phyloP scores from a whole-genome alignment of 2,797 vertebrate species.

The Sciurus carolinensis region DNA sequence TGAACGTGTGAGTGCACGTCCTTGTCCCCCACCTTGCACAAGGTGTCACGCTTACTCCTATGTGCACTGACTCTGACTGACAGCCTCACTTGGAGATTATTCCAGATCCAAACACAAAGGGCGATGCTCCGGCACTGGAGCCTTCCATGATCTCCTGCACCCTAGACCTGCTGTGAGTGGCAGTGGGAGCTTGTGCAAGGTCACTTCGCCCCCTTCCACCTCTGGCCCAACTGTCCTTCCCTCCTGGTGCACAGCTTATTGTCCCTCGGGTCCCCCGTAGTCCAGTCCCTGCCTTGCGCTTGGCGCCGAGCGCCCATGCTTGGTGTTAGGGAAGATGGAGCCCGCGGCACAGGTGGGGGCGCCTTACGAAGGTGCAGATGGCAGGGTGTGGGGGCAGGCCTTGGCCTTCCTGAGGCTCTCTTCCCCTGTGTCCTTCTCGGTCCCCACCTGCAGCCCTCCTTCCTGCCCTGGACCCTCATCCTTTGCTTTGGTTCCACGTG shows the following conservation, averaged over 20 bases:
- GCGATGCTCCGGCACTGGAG: neutral
- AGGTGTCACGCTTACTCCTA: rapidly evolving
- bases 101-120: rapidly evolving
- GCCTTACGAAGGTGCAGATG: neutral
- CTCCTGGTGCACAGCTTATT: neutral
- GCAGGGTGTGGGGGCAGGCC: neutral
- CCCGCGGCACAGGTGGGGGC: neutral
- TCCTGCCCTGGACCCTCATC: neutral
- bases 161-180: neutral
- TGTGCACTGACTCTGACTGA: neutral
- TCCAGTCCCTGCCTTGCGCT: neutral
- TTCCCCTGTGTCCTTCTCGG: neutral
- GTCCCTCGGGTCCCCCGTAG: neutral
- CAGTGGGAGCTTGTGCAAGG: neutral
- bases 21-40: rapidly evolving
- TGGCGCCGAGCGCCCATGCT: neutral
- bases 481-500: neutral
- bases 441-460: neutral
- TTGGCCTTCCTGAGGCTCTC: neutral
- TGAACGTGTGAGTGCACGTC: rapidly evolving
- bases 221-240: neutral
- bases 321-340: neutral
- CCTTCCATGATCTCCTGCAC: neutral
- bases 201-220: rapidly evolving
- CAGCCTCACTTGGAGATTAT: neutral